These are phyloP conservation scores for Trichosurus vulpecula DNA, from an alignment of 2,797 vertebrate genomes.

Conservation along the genomic window DNA sequence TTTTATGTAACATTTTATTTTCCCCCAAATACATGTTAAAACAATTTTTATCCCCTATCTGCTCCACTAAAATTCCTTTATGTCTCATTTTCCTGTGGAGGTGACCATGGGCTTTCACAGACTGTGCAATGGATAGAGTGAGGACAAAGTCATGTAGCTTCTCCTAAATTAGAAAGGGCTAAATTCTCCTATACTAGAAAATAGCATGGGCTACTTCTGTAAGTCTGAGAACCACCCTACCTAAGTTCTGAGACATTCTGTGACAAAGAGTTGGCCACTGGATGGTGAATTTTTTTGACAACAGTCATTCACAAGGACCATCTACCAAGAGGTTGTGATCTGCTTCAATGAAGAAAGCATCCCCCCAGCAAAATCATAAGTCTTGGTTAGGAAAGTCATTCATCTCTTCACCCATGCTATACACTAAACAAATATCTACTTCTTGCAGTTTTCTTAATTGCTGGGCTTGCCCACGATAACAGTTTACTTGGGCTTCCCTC, in stretches of 20 bases:
- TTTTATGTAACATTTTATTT: no score
- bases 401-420: background rate
- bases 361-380: background rate
- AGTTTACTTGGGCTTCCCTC: background rate
- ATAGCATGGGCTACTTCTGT: background rate
- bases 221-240: background rate
- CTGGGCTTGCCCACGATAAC: background rate
- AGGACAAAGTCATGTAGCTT: background rate
- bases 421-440: background rate
- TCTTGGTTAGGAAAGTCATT: background rate
- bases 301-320: background rate
- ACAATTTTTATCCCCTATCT: no score
- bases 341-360: background rate
- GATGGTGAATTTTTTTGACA: background rate
- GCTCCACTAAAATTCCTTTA: no score
- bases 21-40: no score
- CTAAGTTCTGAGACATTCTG: background rate
- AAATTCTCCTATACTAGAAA: background rate
- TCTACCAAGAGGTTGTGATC: background rate
- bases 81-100: background rate
- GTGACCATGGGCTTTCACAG: background rate
- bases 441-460: background rate
- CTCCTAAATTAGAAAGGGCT: background rate
- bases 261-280: background rate
- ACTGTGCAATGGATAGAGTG: background rate